A percentile compares a stretch with the other conserved stretches of the same genome.
Conservation (phyloP, 2,888 invertebrate genomes). For the Darwinula stevensoni region DNA sequence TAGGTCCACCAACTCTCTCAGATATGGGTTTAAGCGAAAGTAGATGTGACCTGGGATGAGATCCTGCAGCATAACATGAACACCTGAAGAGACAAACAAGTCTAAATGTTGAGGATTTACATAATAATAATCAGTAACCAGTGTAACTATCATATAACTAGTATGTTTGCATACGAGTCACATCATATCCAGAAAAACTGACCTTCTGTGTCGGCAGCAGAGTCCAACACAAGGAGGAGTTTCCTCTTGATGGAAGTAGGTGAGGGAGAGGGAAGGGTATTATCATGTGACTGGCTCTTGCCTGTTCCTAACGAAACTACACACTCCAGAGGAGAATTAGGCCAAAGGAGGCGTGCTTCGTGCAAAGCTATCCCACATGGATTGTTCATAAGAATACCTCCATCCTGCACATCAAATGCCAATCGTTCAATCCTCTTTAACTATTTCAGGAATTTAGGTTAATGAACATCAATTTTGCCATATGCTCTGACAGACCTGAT, state of each 20-base stretch:
- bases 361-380: slow-evolving; percentile 63
- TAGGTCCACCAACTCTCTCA: slow-evolving; percentile 44
- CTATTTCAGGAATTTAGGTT: too few relatives aligned
- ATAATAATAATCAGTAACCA: too few relatives aligned
- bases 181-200: too few relatives aligned
- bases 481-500: slow-evolving; percentile 32
- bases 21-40: slow-evolving; percentile 61
- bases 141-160: too few relatives aligned
- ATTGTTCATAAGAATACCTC: slow-evolving; percentile 59
- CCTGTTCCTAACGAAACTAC: slow-evolving; percentile 56
- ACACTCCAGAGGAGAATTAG: slow-evolving; percentile 35
- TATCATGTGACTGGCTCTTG: slow-evolving; percentile 16
- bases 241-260: slow-evolving; percentile 21
- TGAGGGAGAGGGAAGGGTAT: slow-evolving; percentile 10
- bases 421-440: not conserved
- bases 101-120: too few relatives aligned
- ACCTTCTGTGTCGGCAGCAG: slow-evolving; percentile 66
- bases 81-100: slow-evolving; percentile 33
- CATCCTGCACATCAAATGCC: slow-evolving; percentile 25
- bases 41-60: slow-evolving; percentile 38
- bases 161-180: too few relatives aligned
- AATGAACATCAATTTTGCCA: too few relatives aligned
- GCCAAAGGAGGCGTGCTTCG: slow-evolving; percentile 57
- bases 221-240: slow-evolving; percentile 46
- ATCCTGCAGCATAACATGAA: slow-evolving; percentile 43